Evolutionary conservation across 2,888 invertebrate genomes (phyloP).

Genomic region (Camptogramma bilineatum): DNA sequence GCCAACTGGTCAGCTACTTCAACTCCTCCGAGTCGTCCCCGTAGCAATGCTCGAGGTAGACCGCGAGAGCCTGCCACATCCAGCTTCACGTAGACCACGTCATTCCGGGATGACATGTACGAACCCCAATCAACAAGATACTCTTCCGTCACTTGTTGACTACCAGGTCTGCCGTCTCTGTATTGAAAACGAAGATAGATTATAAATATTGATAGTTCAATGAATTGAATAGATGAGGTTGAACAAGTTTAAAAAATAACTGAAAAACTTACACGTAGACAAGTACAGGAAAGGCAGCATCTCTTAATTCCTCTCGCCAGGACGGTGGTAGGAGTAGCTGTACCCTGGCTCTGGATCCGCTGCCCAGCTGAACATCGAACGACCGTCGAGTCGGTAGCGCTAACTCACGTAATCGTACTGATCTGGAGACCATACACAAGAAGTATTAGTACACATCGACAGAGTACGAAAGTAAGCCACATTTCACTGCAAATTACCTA

Average conservation of each 20-base stretch:
- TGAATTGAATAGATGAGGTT: not conserved
- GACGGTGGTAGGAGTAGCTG: slow-evolving; percentile 95
- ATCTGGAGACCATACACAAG: slow-evolving; percentile 61
- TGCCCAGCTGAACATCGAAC: slow-evolving; percentile 93
- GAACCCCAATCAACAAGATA: slow-evolving; percentile 96
- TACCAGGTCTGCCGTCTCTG: slow-evolving; percentile 96
- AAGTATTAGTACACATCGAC: not conserved
- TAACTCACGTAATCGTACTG: slow-evolving; percentile 89
- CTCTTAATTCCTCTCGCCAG: slow-evolving; percentile 93
- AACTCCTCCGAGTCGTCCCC: slow-evolving; percentile 93
- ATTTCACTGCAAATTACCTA: slow-evolving; percentile 64
- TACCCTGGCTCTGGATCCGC: slow-evolving; percentile 94
- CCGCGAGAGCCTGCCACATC: slow-evolving; percentile 95
- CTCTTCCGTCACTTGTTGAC: slow-evolving; percentile 94
- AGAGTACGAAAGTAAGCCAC: not conserved
- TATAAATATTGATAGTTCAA: not conserved
- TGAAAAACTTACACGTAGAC: slow-evolving; percentile 91
- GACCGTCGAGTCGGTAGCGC: slow-evolving; percentile 93
- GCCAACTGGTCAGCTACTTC: slow-evolving; percentile 97
- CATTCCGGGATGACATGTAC: slow-evolving; percentile 95
- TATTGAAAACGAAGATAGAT: slow-evolving; percentile 1
- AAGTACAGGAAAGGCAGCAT: slow-evolving; percentile 94
- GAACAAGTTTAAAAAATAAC: not conserved
- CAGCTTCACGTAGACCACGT: slow-evolving; percentile 95
- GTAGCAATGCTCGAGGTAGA: slow-evolving; percentile 92